Percentiles rank a stretch among this genome's conserved stretches.
Conservation (phyloP, 2,113 vertebrate species). For the Myiagra hebetior region DNA sequence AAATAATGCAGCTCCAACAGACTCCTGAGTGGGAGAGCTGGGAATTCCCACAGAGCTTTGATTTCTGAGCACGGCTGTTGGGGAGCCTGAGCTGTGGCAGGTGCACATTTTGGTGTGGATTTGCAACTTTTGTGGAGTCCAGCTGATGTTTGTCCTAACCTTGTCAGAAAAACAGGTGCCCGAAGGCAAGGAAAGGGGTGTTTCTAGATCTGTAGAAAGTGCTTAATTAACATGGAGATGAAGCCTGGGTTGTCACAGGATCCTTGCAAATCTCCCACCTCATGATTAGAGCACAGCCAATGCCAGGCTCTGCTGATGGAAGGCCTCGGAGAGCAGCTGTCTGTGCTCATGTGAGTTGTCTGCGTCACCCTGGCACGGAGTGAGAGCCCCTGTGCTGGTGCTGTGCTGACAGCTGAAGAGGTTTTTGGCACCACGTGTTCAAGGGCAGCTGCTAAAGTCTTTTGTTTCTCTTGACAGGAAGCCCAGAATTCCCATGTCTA, state of each 20-base stretch:
- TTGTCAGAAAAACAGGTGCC: not conserved
- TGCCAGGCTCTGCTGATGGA: not conserved
- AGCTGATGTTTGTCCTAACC: not conserved
- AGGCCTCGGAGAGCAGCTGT: not conserved
- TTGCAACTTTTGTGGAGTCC: not conserved
- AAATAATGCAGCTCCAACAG: not conserved
- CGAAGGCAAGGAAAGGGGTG: not conserved
- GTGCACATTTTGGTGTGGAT: not conserved
- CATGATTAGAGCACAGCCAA: not conserved
- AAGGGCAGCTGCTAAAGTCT: conserved; percentile 39
- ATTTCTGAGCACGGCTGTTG: not conserved
- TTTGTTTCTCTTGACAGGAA: conserved; percentile 79
- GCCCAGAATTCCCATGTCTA: conserved; percentile 97
- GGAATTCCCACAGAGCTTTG: not conserved
- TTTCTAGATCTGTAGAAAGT: not conserved
- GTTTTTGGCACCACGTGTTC: not conserved
- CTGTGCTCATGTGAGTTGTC: not conserved
- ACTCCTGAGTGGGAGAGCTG: not conserved
- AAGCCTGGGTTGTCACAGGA: not conserved
- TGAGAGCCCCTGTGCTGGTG: not conserved
- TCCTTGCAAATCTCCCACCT: not conserved
- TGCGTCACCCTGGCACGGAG: not conserved
- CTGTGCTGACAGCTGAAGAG: conserved; percentile 26
- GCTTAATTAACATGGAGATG: not conserved
- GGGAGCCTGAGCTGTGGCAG: not conserved